phyloP scores from a whole-genome alignment of 2,888 invertebrate genomes.

The Tachina grossa region DNA sequence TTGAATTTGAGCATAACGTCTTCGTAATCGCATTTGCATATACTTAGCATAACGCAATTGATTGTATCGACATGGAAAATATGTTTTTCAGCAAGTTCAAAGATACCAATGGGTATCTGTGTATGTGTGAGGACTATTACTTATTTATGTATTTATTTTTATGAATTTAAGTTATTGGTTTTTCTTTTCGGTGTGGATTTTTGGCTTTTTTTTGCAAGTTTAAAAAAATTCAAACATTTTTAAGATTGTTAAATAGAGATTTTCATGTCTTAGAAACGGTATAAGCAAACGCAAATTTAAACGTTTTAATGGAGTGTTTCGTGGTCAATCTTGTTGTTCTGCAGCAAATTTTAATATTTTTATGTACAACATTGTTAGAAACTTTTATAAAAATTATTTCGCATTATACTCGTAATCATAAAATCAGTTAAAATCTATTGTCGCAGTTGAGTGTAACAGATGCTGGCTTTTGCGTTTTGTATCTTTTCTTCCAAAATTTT shows the following conservation, averaged over 20 bases:
- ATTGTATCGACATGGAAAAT: constrained; percentile 82
- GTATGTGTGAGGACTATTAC: neutral
- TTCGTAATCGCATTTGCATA: constrained; percentile 80
- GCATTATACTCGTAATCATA: constrained; percentile 44
- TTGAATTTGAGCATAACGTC: constrained; percentile 51
- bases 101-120: constrained; percentile 44
- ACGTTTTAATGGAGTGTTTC: constrained; percentile 46
- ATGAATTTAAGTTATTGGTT: constrained; percentile 38
- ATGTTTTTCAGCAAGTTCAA: constrained; percentile 76
- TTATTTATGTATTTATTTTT: constrained; percentile 10
- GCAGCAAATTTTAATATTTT: neutral
- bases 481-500: constrained; percentile 46
- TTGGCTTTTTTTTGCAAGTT: constrained; percentile 39
- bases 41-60: constrained; percentile 82
- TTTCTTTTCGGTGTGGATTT: constrained; percentile 10
- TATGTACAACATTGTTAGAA: neutral
- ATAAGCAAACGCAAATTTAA: constrained; percentile 10
- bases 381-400: constrained; percentile 45
- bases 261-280: constrained; percentile 18
- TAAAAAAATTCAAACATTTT: constrained; percentile 57
- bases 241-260: constrained; percentile 56
- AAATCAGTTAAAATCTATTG: constrained; percentile 58
- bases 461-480: constrained; percentile 46
- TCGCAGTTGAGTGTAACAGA: constrained; percentile 53
- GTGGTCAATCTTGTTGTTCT: constrained; percentile 27